phyloP scores from a whole-genome alignment of 2,888 invertebrate genomes.

The Eustalomyia histrio region DNA sequence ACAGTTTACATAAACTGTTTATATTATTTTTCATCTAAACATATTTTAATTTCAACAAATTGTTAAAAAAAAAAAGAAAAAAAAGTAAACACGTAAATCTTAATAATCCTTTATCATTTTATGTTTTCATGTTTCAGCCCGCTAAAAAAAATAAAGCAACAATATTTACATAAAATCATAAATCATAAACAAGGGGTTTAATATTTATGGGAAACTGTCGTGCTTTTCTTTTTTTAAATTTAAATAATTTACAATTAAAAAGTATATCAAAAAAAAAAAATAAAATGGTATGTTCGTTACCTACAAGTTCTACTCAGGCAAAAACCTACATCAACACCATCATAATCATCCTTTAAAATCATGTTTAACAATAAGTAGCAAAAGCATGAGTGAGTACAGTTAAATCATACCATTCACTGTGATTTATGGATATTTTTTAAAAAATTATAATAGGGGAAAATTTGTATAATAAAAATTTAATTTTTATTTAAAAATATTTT shows the following conservation, averaged over 20 bases:
- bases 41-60: neutral
- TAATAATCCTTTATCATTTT: conserved; percentile 10
- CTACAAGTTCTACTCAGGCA: no score
- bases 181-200: conserved; percentile 3
- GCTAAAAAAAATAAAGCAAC: neutral
- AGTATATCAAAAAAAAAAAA: neutral
- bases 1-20: no score
- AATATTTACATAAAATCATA: conserved; percentile 15
- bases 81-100: conserved; percentile 2
- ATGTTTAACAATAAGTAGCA: neutral
- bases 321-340: conserved; percentile 14
- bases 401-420: neutral
- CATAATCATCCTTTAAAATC: neutral
- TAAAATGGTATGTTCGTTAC: neutral
- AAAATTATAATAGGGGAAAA: neutral
- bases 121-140: neutral
- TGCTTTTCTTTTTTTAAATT: neutral
- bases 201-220: conserved; percentile 22
- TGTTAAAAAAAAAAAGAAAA: neutral
- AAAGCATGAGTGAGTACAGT: no score
- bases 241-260: conserved; percentile 21
- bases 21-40: neutral
- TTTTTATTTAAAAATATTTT: conserved; percentile 29
- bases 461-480: conserved; percentile 35
- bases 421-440: neutral